Base-by-base conservation (phyloP, 2,888 invertebrate species). In the Pseudococcus viburni region DNA sequence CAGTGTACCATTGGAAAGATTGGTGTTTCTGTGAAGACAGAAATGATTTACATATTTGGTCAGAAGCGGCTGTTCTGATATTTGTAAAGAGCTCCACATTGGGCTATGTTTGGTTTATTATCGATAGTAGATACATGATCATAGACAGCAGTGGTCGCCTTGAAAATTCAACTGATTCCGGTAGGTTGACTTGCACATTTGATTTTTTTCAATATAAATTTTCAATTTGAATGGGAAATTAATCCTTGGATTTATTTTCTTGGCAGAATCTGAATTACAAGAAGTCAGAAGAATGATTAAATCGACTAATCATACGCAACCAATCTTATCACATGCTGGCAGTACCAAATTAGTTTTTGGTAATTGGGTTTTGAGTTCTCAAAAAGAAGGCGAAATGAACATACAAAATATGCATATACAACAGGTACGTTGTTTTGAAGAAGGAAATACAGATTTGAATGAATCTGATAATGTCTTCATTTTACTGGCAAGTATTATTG, bases 1-100 rank as follows among this genome's bases (percentile, higher is more conserved):
- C 95, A 91, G 98, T 98, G 0, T 99, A 99, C 93, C 96, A 97
- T 92, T 99, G 99, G 99, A 94, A 96, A 90, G 99, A 99, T 91
- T 99, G 99, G 99, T 97, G 97, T 91, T 94, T 99, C 90, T 98
- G 96, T 90, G 93, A 99, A 89, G 98, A 98, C 5, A 94, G 98
- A n/a, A 99, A 99, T 93, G n/a, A n/a, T n/a, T 98, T 99, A n/a
- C 99, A 99, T 92, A 95, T 98, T 90, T 99, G 99, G 99, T 97
- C 97, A 88, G 99, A 99, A 92, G 97, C 97, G 0, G 98, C 98
- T 11, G 98, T 99, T 33, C 93, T 99, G 59, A 99, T 99, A 92
- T 94, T 99, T n/a, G n/a, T n/a, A 86, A 98, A 98, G 84, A 98
- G 99, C 91, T 99, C 99, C 90, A 97, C 97, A 90, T 99, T 99